Percentiles rank a stretch among this genome's conserved stretches.
Evolutionary conservation across 2,888 invertebrate genomes (phyloP).

Genomic region (Empis stercorea): DNA sequence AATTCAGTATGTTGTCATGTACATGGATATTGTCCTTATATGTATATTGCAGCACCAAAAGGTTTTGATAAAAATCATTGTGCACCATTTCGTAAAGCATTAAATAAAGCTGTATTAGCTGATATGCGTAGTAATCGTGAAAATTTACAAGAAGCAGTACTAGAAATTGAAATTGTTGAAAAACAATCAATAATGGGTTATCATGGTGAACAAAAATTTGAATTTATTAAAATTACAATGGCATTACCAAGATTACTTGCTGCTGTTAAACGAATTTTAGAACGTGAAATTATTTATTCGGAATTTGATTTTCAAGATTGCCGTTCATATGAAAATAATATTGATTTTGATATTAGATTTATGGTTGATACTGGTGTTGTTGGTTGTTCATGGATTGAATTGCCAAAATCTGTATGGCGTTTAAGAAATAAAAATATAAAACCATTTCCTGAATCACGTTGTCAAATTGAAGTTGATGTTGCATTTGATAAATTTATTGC

Average conservation of each 20-base stretch:
- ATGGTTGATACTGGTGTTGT: conserved; percentile 92
- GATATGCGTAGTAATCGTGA: conserved; percentile 74
- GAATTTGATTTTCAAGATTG: conserved; percentile 44
- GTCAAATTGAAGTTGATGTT: conserved; percentile 83
- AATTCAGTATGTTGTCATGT: conserved; percentile 95
- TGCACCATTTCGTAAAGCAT: conserved; percentile 50
- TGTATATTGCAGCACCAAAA: conserved; percentile 79
- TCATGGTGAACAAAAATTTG: conserved; percentile 58
- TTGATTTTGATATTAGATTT: conserved; percentile 96
- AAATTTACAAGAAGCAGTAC: conserved; percentile 61
- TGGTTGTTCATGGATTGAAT: conserved; percentile 96
- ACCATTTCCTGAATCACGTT: conserved; percentile 51
- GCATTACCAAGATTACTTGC: conserved; percentile 72
- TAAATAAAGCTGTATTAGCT: conserved; percentile 64
- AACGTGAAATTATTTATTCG: conserved; percentile 50
- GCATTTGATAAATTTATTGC: conserved; percentile 79
- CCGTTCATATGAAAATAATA: conserved; percentile 77
- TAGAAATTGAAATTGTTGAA: conserved; percentile 67
- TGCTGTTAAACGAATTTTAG: conserved; percentile 70
- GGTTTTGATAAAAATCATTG: conserved; percentile 52
- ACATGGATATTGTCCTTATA: conserved; percentile 94
- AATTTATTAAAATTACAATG: conserved; percentile 74
- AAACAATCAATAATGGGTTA: conserved; percentile 84
- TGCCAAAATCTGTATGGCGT: conserved; percentile 69
- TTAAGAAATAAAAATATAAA: conserved; percentile 40